Base-by-base conservation (phyloP, 2,797 vertebrate genomes). In the Pteropus rufus region DNA sequence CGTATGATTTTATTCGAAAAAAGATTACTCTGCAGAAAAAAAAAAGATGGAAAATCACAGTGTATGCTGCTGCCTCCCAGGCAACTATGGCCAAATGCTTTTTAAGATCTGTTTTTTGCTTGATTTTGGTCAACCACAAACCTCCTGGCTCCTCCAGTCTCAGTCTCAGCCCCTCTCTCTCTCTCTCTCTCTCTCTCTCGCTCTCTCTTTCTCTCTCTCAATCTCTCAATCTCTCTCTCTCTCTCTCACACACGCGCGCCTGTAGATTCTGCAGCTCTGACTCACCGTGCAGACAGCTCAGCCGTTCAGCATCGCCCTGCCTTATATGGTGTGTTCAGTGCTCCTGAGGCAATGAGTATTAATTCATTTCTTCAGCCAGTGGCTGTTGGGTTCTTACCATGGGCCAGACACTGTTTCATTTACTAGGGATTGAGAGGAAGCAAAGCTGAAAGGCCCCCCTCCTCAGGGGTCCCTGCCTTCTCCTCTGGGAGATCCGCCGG, bases 101-200 rank as follows among this genome's bases (percentile, higher is more conserved):
- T 91, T 65, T 34, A 67, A 44, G 36, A 79, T 83, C 79, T 62
- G 54, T 34, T 70, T 46, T 65, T 80, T 4, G 84, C 52, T 94
- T 82, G 90, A 89, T 77, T 91, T 93, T 23, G 70, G 94, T 95
- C 95, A 96, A 91, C 95, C 92, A 15, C 94, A 96, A 90, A 75
- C 31, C 93, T 81, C 72, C 65, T 29, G 83, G 76, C 92, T 58
- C 75, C 86, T 14, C 64, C 86, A 67, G 39, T 4, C 1, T 7
- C 19, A 46, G 46, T 46, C 49, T 49, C 49, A 44, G 10, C 12
- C 46, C 14, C 44, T 4, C 21, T 14, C 21, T 16, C 31, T 39
- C 41, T 36, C 24, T 41, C 31, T 31, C 6, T 34, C 44, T 4
- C 21, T 14, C 21, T 16, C 31, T 39, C 34, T 34, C 34, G 34